Conservation (phyloP, 2,888 invertebrate species). For the Ferdinandea cuprea region DNA sequence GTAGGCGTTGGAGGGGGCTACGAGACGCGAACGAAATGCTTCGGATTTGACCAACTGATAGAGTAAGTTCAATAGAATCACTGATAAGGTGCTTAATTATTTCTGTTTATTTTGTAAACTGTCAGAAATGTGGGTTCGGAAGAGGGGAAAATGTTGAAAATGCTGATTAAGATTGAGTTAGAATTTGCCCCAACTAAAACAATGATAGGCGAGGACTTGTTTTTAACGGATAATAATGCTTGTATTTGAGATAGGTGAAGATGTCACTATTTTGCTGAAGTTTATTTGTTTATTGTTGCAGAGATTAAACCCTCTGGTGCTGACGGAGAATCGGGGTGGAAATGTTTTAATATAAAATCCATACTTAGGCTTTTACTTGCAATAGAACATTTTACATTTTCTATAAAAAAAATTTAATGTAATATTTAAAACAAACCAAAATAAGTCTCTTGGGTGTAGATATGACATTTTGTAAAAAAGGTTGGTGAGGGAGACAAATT, state of each 20-base stretch:
- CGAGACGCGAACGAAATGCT: constrained; percentile 19
- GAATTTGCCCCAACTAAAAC: background rate
- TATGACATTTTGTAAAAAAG: too few species aligned
- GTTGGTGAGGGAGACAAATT: too few species aligned
- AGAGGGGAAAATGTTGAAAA: background rate
- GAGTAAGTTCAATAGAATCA: constrained; percentile 46
- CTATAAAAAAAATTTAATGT: too few species aligned
- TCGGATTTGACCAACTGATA: constrained; percentile 56
- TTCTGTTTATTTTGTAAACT: constrained; percentile 32
- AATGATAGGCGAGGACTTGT: constrained; percentile 11
- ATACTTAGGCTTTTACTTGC: too few species aligned
- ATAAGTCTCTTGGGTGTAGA: too few species aligned
- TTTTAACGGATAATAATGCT: background rate
- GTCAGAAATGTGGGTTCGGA: background rate
- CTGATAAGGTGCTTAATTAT: constrained; percentile 39
- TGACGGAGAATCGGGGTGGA: too few species aligned
- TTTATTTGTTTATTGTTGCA: constrained; percentile 1
- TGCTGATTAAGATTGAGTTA: background rate
- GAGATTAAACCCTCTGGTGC: too few species aligned
- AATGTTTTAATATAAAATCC: too few species aligned
- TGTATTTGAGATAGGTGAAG: background rate
- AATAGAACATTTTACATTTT: too few species aligned
- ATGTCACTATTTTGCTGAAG: background rate
- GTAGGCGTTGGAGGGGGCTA: constrained; percentile 34
- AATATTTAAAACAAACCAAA: too few species aligned